These are phyloP conservation scores for Microctenopoma lineatum DNA, from an alignment of 2,797 vertebrate genomes.

Conservation along the genomic window DNA sequence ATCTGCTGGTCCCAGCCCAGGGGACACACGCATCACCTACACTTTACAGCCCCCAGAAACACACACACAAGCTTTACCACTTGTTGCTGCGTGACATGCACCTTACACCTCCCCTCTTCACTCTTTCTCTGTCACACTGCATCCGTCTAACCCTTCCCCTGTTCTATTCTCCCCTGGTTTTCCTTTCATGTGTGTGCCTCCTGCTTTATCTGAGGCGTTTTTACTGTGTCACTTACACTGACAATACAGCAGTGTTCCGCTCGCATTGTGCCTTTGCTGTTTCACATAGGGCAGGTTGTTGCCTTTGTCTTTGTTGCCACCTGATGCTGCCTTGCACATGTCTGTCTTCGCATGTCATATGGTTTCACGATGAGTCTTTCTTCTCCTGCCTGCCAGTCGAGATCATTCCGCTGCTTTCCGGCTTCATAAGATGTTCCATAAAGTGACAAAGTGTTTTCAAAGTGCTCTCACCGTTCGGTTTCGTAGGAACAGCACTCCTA, in stretches of 20 bases:
- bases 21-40: constrained; percentile 60
- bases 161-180: constrained; percentile 28
- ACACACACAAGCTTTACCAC: constrained; percentile 25
- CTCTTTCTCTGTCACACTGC: constrained; percentile 47
- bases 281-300: constrained; percentile 38
- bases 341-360: constrained; percentile 27
- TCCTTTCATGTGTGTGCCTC: constrained; percentile 38
- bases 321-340: constrained; percentile 37
- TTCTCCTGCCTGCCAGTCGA: constrained; percentile 16
- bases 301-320: constrained; percentile 48
- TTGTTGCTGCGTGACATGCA: constrained; percentile 44
- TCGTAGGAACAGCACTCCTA: constrained; percentile 7
- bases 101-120: constrained; percentile 39
- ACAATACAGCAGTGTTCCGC: constrained; percentile 38
- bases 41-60: constrained; percentile 39
- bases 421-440: constrained; percentile 10
- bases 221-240: constrained; percentile 46
- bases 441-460: constrained; percentile 22
- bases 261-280: constrained; percentile 36
- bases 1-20: constrained; percentile 66
- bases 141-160: constrained; percentile 45
- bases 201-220: constrained; percentile 45
- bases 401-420: constrained; percentile 26
- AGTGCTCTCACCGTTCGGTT: constrained; percentile 17
- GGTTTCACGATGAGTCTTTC: constrained; percentile 10